A percentile compares a stretch with the other conserved stretches of the same genome.
Evolutionary conservation across 2,113 vertebrate species (phyloP).

Genomic region (Pseudorasbora parva): DNA sequence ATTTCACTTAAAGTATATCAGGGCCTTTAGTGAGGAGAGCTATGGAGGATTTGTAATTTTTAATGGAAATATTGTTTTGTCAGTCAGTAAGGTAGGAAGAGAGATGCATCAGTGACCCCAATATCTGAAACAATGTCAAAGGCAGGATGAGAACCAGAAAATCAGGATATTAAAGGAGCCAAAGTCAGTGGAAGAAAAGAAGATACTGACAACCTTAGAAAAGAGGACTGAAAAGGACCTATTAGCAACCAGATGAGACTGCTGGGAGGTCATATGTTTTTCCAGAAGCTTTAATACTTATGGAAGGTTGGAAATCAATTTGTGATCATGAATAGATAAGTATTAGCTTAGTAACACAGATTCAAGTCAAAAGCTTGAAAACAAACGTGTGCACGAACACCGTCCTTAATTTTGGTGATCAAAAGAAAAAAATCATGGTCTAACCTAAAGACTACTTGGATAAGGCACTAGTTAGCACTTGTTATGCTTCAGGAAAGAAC

Average conservation of each 20-base stretch:
- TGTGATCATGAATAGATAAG: neutral
- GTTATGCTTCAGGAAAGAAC: conserved; percentile 1
- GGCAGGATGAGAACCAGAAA: neutral
- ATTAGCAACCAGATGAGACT: neutral
- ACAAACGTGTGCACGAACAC: neutral
- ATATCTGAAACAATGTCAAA: neutral
- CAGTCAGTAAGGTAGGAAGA: neutral
- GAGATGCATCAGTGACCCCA: neutral
- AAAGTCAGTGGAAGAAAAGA: neutral
- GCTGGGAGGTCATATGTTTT: neutral
- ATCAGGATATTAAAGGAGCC: neutral
- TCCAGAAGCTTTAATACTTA: neutral
- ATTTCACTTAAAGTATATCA: no score
- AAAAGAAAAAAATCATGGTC: neutral
- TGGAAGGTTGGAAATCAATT: neutral
- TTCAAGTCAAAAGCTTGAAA: neutral
- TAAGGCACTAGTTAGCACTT: neutral
- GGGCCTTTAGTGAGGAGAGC: neutral
- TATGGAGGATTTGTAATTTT: neutral
- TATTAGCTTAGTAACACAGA: neutral
- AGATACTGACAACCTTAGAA: no score
- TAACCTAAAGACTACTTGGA: neutral
- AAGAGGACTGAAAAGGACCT: neutral
- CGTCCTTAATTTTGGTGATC: neutral
- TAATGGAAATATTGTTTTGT: neutral